Percentiles rank a stretch among this genome's conserved stretches.
Evolutionary conservation across 2,888 invertebrate species (phyloP).

Genomic region (Crematogaster levior): DNA sequence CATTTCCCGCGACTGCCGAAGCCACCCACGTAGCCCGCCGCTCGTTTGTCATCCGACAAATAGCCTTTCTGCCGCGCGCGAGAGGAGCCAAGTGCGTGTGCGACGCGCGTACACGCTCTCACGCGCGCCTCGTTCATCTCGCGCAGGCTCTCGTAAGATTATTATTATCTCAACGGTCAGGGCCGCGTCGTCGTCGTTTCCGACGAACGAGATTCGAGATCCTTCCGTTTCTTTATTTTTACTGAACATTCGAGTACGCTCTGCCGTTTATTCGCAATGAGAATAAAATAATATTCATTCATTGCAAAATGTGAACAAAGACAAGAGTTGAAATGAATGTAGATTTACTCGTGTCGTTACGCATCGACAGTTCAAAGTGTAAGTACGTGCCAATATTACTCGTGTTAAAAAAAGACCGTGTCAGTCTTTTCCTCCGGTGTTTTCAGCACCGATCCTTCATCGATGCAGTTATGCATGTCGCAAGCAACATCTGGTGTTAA

Average conservation of each 20-base stretch:
- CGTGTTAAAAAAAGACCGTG: constrained; percentile 9
- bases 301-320: background rate
- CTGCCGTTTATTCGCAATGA: background rate
- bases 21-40: constrained; percentile 85
- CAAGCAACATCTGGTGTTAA: constrained; percentile 68
- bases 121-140: constrained; percentile 56
- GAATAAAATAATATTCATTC: background rate
- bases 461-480: constrained; percentile 65
- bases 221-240: background rate
- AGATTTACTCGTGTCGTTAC: background rate
- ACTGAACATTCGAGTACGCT: background rate
- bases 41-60: constrained; percentile 86
- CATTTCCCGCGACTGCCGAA: constrained; percentile 84
- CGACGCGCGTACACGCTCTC: constrained; percentile 65
- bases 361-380: background rate
- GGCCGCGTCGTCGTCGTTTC: constrained; percentile 27
- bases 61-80: constrained; percentile 79
- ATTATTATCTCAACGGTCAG: constrained; percentile 75
- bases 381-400: background rate
- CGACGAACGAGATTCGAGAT: constrained; percentile 40
- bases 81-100: constrained; percentile 74
- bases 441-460: constrained; percentile 66
- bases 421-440: constrained; percentile 39
- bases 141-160: constrained; percentile 62
- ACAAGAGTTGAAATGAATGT: too few relatives aligned